Conservation (phyloP, 1,140 invertebrate species). For the Drosophila nasuta region DNA sequence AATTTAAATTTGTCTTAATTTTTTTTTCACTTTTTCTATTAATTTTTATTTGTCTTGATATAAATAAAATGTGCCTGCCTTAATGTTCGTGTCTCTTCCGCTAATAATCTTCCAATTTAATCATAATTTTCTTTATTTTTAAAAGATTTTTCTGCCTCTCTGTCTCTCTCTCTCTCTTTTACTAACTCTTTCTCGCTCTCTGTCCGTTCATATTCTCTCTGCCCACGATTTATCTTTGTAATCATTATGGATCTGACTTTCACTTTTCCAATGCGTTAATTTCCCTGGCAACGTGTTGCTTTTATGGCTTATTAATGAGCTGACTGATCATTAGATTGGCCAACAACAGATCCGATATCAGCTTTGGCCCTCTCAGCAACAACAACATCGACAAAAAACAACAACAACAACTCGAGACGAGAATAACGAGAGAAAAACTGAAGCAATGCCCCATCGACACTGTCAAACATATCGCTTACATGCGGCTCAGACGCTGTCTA, state of each 20-base stretch:
- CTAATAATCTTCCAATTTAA: too few species aligned
- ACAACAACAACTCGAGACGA: background rate
- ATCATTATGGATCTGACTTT: slow-evolving; percentile 41
- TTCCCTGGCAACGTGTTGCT: slow-evolving; percentile 59
- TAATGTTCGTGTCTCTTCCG: too few species aligned
- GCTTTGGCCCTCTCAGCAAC: slow-evolving; percentile 7
- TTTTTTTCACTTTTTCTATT: too few species aligned
- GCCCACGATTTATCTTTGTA: background rate
- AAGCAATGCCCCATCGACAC: slow-evolving; percentile 39
- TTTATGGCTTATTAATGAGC: slow-evolving; percentile 80
- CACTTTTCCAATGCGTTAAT: slow-evolving; percentile 59
- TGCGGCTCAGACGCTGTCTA: slow-evolving; percentile 39
- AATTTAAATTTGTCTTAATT: too few species aligned
- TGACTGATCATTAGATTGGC: slow-evolving; percentile 70
- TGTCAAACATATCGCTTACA: slow-evolving; percentile 63
- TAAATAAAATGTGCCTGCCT: too few species aligned
- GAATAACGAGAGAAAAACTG: slow-evolving; percentile 23
- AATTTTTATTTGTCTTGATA: too few species aligned
- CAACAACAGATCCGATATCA: slow-evolving; percentile 51
- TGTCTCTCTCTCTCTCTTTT: background rate
- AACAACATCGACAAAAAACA: background rate
- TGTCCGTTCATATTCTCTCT: background rate
- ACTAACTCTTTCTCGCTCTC: background rate
- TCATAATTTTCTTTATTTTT: too few species aligned
- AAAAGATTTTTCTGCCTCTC: background rate